Percentiles rank a stretch among this genome's conserved stretches.
phyloP scores from a whole-genome alignment of 2,113 vertebrate species.

The Riparia riparia region DNA sequence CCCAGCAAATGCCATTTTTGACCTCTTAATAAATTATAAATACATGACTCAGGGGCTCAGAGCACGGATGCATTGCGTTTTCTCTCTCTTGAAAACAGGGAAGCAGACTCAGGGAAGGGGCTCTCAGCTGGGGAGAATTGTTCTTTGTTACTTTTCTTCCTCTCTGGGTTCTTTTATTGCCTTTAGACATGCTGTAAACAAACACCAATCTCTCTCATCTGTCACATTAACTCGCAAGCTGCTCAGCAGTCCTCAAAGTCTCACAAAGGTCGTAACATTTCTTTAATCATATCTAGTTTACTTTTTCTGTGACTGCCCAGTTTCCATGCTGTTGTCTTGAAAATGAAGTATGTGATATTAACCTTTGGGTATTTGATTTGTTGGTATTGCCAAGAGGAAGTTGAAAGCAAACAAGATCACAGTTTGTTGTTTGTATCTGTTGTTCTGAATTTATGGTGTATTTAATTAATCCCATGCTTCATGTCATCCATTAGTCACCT shows the following conservation, averaged over 20 bases:
- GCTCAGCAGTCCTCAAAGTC: constrained; percentile 20
- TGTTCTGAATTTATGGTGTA: constrained; percentile 29
- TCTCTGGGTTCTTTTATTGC: constrained; percentile 35
- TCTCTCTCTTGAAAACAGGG: background rate
- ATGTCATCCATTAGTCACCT: background rate
- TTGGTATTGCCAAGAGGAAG: background rate
- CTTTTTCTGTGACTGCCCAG: constrained; percentile 21
- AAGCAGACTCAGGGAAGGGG: background rate
- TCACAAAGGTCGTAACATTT: constrained; percentile 48
- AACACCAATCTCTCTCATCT: constrained; percentile 25
- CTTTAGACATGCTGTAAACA: constrained; percentile 42
- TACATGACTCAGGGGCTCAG: background rate
- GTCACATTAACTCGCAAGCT: background rate
- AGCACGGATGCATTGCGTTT: background rate
- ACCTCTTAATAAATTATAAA: constrained; percentile 53
- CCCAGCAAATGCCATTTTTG: constrained; percentile 23
- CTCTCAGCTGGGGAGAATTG: background rate
- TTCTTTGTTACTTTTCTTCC: constrained; percentile 27
- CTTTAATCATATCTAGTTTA: constrained; percentile 41
- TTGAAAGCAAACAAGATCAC: background rate
- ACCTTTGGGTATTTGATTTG: constrained; percentile 17
- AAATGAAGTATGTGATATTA: background rate
- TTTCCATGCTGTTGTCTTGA: background rate
- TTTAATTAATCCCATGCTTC: constrained; percentile 15
- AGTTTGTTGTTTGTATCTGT: background rate